phyloP scores from a whole-genome alignment of 2,888 invertebrate species.

The Dicycla oo region DNA sequence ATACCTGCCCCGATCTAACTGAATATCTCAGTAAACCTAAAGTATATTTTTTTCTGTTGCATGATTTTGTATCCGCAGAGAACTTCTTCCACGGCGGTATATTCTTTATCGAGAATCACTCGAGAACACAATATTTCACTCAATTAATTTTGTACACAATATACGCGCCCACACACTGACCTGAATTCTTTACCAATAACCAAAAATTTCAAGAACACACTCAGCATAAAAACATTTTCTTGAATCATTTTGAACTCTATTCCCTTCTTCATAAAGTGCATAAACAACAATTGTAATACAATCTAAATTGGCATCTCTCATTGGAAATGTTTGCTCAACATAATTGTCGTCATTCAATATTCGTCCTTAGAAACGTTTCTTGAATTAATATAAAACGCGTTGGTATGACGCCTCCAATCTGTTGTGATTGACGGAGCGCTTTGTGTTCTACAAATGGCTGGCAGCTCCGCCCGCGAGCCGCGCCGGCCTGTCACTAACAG shows the following conservation, averaged over 20 bases:
- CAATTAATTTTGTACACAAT: constrained; percentile 29
- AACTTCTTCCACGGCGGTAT: not conserved
- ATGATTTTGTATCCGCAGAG: not conserved
- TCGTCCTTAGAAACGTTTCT: constrained; percentile 44
- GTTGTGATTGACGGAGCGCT: constrained; percentile 52
- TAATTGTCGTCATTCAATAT: constrained; percentile 56
- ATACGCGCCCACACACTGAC: constrained; percentile 13
- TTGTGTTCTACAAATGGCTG: constrained; percentile 48
- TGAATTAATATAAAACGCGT: constrained; percentile 52
- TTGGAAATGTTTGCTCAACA: constrained; percentile 42
- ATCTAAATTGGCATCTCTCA: constrained; percentile 42
- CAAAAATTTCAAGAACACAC: constrained; percentile 10
- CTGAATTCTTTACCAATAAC: constrained; percentile 16
- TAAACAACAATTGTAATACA: constrained; percentile 27
- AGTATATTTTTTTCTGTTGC: not conserved
- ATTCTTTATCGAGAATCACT: not conserved
- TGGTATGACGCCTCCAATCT: constrained; percentile 47
- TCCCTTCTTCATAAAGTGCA: constrained; percentile 21
- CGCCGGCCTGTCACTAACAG: constrained; percentile 37
- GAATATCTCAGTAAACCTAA: not conserved
- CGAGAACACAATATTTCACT: constrained; percentile 13
- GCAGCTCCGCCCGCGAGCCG: constrained; percentile 7
- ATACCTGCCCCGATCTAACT: not conserved
- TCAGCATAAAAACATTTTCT: constrained; percentile 2
- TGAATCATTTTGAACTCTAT: constrained; percentile 34